Conservation (phyloP, 1,140 invertebrate species). For the Stenopsyche tienmushanensis region DNA sequence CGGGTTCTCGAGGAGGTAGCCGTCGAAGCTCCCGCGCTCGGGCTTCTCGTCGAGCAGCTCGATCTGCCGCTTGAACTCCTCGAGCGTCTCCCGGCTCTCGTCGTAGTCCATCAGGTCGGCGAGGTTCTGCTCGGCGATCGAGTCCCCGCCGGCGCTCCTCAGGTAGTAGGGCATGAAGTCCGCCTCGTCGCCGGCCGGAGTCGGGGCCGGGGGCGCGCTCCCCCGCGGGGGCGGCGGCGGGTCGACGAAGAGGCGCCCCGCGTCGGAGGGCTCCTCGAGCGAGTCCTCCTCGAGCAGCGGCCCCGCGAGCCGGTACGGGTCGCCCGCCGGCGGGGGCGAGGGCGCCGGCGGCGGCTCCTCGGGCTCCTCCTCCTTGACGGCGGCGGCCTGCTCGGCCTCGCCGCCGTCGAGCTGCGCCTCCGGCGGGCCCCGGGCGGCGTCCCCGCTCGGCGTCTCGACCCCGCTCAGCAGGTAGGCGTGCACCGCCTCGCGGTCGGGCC, state of each 20-base stretch:
- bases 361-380: slow-evolving; percentile 16
- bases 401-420: slow-evolving; percentile 31
- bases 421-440: slow-evolving; percentile 1
- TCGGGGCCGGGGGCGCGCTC: slow-evolving; percentile 45
- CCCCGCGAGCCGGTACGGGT: slow-evolving; percentile 40
- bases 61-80: slow-evolving; percentile 48
- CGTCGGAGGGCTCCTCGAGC: slow-evolving; percentile 17
- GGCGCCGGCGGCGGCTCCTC: neutral
- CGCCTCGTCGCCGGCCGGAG: slow-evolving; percentile 48
- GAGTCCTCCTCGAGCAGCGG: slow-evolving; percentile 39
- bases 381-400: slow-evolving; percentile 35
- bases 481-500: slow-evolving; percentile 18
- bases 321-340: slow-evolving; percentile 31
- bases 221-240: slow-evolving; percentile 40
- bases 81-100: slow-evolving; percentile 50
- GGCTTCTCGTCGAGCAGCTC: slow-evolving; percentile 51
- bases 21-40: slow-evolving; percentile 48
- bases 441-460: slow-evolving; percentile 29
- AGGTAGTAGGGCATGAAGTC: slow-evolving; percentile 52
- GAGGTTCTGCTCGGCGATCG: slow-evolving; percentile 52
- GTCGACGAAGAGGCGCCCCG: slow-evolving; percentile 33
- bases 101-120: slow-evolving; percentile 52
- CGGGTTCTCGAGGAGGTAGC: slow-evolving; percentile 53
- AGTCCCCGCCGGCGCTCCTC: slow-evolving; percentile 46
- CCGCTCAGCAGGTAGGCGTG: slow-evolving; percentile 38